A percentile compares a stretch with the other conserved stretches of the same genome.
phyloP scores from a whole-genome alignment of 2,113 vertebrate species.

The Caranx melampygus region DNA sequence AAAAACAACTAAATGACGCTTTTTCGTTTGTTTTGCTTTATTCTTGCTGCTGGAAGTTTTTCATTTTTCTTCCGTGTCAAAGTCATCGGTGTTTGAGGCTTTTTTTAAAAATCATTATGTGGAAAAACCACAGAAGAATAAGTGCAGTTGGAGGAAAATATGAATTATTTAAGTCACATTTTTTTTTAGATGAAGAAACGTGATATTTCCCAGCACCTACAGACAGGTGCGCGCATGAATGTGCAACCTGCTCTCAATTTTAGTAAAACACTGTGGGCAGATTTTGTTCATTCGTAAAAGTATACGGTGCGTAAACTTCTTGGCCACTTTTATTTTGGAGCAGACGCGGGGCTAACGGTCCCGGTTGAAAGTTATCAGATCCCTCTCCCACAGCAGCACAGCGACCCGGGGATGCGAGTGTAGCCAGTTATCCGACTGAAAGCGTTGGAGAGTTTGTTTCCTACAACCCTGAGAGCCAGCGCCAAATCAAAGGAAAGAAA shows the following conservation, averaged over 20 bases:
- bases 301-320: conserved; percentile 47
- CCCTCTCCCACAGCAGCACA: conserved; percentile 14
- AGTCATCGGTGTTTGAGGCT: not conserved
- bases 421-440: not conserved
- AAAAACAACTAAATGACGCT: not conserved
- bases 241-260: not conserved
- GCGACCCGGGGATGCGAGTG: conserved; percentile 2
- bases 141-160: not conserved
- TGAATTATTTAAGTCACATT: conserved; percentile 18
- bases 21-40: not conserved
- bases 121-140: not conserved
- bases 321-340: conserved; percentile 41
- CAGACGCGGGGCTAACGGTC: conserved; percentile 41
- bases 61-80: not conserved
- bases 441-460: conserved; percentile 24
- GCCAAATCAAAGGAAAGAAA: conserved; percentile 25
- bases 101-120: not conserved
- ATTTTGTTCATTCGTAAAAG: not conserved
- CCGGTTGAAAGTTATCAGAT: conserved; percentile 66
- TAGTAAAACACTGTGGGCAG: not conserved
- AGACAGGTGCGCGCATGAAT: conserved; percentile 33
- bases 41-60: not conserved
- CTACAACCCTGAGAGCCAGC: not conserved
- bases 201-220: not conserved
- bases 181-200: not conserved